Conservation (phyloP, 1,140 invertebrate species). For the Steinernema khuongi region DNA sequence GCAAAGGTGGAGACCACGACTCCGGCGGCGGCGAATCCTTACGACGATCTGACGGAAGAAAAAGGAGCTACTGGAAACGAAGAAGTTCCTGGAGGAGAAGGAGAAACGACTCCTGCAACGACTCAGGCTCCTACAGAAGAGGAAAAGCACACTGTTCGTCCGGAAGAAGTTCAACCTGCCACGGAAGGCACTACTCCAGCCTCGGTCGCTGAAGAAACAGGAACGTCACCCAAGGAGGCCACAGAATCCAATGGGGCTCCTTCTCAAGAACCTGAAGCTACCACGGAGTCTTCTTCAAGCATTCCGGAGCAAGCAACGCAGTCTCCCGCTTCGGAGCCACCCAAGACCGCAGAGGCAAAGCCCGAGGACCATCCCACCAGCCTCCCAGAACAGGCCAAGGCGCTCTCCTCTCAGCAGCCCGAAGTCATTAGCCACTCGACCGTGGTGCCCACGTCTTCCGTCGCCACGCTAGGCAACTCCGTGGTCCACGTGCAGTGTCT, state of each 20-base stretch:
- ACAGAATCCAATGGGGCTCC: background rate
- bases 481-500: conserved; percentile 29
- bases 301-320: background rate
- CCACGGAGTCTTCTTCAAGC: background rate
- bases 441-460: background rate
- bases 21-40: background rate
- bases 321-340: background rate
- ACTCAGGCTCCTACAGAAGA: background rate
- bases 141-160: background rate
- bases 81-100: background rate
- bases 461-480: background rate
- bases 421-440: background rate
- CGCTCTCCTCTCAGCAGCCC: background rate
- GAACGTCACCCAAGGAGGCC: too few species aligned
- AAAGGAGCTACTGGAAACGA: too few species aligned
- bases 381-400: background rate
- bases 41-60: background rate
- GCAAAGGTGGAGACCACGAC: background rate
- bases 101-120: background rate
- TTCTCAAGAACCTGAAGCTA: background rate
- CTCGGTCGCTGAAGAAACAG: too few species aligned
- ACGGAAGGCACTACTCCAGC: too few species aligned
- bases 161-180: background rate
- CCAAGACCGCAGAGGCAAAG: background rate
- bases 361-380: too few species aligned